Evolutionary conservation across 2,797 vertebrate species (phyloP).

Genomic region (Leucoraja ocellata): DNA sequence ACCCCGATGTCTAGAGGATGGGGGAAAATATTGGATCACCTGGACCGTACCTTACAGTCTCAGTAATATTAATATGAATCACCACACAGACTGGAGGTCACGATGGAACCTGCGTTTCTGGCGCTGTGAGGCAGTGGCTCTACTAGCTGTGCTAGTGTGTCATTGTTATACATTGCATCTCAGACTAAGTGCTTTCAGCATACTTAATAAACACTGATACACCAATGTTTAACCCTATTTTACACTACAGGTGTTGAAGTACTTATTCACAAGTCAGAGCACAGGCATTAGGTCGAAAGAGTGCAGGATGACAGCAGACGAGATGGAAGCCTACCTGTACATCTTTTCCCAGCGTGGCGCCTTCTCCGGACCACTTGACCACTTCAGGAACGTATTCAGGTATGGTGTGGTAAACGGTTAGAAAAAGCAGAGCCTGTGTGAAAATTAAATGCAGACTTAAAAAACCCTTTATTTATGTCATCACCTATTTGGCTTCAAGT

Average conservation of each 20-base stretch:
- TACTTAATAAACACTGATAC: not conserved
- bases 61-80: too few relatives aligned
- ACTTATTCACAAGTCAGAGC: conserved; percentile 80
- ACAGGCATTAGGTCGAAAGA: conserved; percentile 85
- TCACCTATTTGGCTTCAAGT: not conserved
- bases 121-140: too few relatives aligned
- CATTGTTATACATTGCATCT: not conserved
- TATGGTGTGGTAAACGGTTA: conserved; percentile 43
- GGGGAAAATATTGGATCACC: too few relatives aligned
- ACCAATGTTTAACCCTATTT: not conserved
- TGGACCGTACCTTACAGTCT: too few relatives aligned
- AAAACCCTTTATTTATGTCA: not conserved
- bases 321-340: conserved; percentile 89
- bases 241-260: conserved; percentile 73
- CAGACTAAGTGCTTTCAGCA: not conserved
- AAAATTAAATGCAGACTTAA: not conserved
- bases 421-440: not conserved
- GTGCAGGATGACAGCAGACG: conserved; percentile 77
- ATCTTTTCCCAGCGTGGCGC: conserved; percentile 91
- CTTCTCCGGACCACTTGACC: conserved; percentile 86
- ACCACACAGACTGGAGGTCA: too few relatives aligned
- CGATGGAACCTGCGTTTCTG: too few relatives aligned
- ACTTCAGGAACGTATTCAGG: conserved; percentile 94
- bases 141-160: too few relatives aligned
- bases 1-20: too few relatives aligned